phyloP scores from a whole-genome alignment of 2,888 invertebrate species.

The Athetis lepigone region DNA sequence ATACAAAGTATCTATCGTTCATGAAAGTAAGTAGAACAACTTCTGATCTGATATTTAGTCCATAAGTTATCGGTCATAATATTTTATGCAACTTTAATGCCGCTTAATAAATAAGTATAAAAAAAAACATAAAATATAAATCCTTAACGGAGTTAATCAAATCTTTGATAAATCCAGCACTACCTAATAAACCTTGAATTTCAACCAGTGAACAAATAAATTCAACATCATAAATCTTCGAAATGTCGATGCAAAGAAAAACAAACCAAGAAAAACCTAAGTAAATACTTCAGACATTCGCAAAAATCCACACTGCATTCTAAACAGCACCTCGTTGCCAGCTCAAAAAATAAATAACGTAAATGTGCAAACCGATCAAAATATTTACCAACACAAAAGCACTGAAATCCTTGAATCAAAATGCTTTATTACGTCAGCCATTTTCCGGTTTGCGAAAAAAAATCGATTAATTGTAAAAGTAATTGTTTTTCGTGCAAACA shows the following conservation, averaged over 20 bases:
- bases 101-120: no score
- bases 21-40: no score
- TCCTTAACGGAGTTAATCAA: no score
- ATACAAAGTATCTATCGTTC: no score
- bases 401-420: slow-evolving; percentile 26
- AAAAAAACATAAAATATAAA: no score
- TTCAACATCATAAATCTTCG: slow-evolving; percentile 11
- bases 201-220: no score
- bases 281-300: slow-evolving; percentile 36
- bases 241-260: slow-evolving; percentile 6
- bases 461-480: slow-evolving; percentile 17
- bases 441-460: slow-evolving; percentile 18
- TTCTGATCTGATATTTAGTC: no score
- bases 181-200: no score
- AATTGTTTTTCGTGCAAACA: slow-evolving; percentile 24
- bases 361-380: slow-evolving; percentile 29
- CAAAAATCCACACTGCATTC: slow-evolving; percentile 29
- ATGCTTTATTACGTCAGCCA: slow-evolving; percentile 19
- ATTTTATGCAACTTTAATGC: no score
- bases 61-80: no score
- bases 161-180: no score
- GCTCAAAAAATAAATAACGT: slow-evolving; percentile 35
- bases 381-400: slow-evolving; percentile 31
- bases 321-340: slow-evolving; percentile 25
- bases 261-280: slow-evolving; percentile 21